A percentile compares a stretch with the other conserved stretches of the same genome.
phyloP scores from a whole-genome alignment of 2,888 invertebrate genomes.

The Melinaea menophilus region DNA sequence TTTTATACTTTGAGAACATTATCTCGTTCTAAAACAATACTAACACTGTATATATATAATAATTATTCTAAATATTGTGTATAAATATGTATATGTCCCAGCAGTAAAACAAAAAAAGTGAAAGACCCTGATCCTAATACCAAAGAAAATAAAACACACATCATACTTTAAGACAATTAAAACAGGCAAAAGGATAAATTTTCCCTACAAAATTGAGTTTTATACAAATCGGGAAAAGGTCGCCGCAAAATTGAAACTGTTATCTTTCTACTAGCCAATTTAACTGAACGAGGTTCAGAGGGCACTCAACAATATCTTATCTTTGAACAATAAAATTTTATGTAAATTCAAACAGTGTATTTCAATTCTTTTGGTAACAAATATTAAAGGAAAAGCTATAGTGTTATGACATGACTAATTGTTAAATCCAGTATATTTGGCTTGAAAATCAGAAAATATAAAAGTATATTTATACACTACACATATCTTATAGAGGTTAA shows the following conservation, averaged over 20 bases:
- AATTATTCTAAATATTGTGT: too few species aligned
- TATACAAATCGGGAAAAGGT: slow-evolving; percentile 5
- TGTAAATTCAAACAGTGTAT: background rate
- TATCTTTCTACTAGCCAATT: slow-evolving; percentile 2
- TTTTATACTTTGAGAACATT: too few species aligned
- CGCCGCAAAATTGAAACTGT: slow-evolving; percentile 7
- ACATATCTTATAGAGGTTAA: too few species aligned
- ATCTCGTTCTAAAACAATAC: too few species aligned
- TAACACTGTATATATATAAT: too few species aligned
- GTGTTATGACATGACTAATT: too few species aligned
- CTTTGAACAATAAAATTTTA: slow-evolving; percentile 2
- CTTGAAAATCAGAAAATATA: too few species aligned
- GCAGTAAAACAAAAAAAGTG: too few species aligned
- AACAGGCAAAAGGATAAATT: slow-evolving; percentile 2
- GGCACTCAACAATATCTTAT: slow-evolving; percentile 2
- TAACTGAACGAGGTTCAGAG: slow-evolving; percentile 1
- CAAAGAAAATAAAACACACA: background rate
- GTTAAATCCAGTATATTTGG: too few species aligned
- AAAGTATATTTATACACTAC: too few species aligned
- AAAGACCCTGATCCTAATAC: too few species aligned
- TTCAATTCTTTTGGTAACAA: background rate
- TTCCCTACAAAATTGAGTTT: background rate
- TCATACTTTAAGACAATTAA: background rate
- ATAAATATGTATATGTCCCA: too few species aligned
- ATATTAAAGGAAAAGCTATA: background rate